Evolutionary conservation across 2,888 invertebrate species (phyloP), one percentile per base, ranked within the genome.

Genomic region (Diaperis boleti): DNA sequence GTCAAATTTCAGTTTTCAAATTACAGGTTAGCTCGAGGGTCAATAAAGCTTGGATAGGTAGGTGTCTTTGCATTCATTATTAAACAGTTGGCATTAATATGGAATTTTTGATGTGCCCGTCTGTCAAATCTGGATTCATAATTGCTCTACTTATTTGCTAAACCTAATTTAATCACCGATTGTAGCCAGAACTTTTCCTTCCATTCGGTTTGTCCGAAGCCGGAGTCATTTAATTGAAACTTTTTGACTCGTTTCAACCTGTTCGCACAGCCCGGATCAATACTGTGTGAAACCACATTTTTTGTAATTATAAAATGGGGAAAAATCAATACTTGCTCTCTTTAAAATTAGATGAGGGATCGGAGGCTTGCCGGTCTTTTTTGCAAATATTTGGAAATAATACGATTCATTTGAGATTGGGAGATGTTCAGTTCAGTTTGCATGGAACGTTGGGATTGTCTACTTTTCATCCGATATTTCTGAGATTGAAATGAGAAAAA

Each of bases 401-500:
- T 20, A 39, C 52, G 39, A 52, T 39, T 52, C 33, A 33, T 33
- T 33, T 42, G 42, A 42, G 31, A 42, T 31, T 22, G 33, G 22
- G 35, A 33, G 33, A 31, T 42, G 33, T 33, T 55, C 42, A 55
- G 31, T 55, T 55, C 42, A 55, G 33, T 55, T 55, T 55, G n/a
- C 55, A 55, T 18, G 26, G 41, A 26, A 31, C 41, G 26, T n/a
- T n/a, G 17, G 44, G 22, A 42, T 31, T 44, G 44, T 42, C 55
- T 55, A 33, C 42, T 29, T 54, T 26, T 44, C 44, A 44, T 44
- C 55, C 26, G 39, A 15, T 35, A 44, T 33, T 42, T 44, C 44
- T 15, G 29, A 54, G 41, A 29, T 39, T 54, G 54, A 55, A 55
- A 55, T 44, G 55, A 44, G 55, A 44, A 55, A 42, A 44, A 20